A percentile compares a stretch with the other conserved stretches of the same genome.
phyloP scores from a whole-genome alignment of 2,797 vertebrate species.

The Enteromius thamalakanensis region DNA sequence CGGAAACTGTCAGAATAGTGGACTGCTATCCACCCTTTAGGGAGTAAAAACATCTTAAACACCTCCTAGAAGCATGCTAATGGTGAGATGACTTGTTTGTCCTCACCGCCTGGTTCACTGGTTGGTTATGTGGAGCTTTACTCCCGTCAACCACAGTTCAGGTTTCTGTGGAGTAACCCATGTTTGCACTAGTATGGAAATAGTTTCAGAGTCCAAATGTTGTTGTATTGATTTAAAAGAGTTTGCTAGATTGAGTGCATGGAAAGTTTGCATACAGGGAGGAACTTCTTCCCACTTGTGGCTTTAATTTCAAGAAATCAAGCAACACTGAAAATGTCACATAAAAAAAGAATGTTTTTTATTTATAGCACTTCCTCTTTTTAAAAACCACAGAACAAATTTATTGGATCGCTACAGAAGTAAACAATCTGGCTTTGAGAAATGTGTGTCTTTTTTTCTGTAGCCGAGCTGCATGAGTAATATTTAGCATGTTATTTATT shows the following conservation, averaged over 20 bases:
- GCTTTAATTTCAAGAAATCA: constrained; percentile 28
- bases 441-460: neutral
- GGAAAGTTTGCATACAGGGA: constrained; percentile 21
- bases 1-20: neutral
- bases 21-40: neutral
- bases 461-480: neutral
- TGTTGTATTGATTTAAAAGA: neutral
- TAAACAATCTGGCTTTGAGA: neutral
- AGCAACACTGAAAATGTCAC: constrained; percentile 1
- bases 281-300: neutral
- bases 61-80: constrained; percentile 13
- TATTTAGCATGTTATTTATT: neutral
- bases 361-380: neutral
- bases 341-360: constrained; percentile 7
- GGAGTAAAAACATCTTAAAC: constrained; percentile 3
- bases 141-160: neutral
- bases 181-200: constrained; percentile 21
- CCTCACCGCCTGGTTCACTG: neutral
- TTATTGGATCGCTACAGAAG: neutral
- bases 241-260: neutral
- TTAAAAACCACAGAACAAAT: neutral
- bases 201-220: constrained; percentile 27
- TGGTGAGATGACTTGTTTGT: constrained; percentile 10
- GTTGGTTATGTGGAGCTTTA: neutral
- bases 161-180: neutral